phyloP scores from a whole-genome alignment of 2,888 invertebrate genomes.

The Epinotia ramella region DNA sequence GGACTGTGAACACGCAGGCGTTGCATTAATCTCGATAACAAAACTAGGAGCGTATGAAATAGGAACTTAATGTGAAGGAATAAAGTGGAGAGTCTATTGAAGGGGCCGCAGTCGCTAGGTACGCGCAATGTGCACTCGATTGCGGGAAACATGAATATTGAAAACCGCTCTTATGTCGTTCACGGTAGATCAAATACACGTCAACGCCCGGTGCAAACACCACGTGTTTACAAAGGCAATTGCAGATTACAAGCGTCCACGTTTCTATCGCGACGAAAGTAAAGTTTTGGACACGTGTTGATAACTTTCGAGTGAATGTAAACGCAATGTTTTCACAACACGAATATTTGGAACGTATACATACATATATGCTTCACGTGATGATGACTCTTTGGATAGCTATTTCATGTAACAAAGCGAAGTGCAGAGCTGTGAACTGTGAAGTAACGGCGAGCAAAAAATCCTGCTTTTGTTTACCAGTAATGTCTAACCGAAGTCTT shows the following conservation, averaged over 20 bases:
- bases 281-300: slow-evolving; percentile 66
- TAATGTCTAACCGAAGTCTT: slow-evolving; percentile 7
- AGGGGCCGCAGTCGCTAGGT: slow-evolving; percentile 54
- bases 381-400: background rate
- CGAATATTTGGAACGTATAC: slow-evolving; percentile 38
- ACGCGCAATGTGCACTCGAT: slow-evolving; percentile 77
- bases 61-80: slow-evolving; percentile 59
- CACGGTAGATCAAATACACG: slow-evolving; percentile 70
- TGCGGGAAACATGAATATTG: slow-evolving; percentile 74
- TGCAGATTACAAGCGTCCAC: slow-evolving; percentile 68
- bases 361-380: no score
- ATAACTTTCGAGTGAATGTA: slow-evolving; percentile 63
- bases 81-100: slow-evolving; percentile 68
- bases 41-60: slow-evolving; percentile 59
- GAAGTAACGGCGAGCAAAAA: slow-evolving; percentile 12
- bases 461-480: slow-evolving; percentile 4
- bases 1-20: slow-evolving; percentile 55
- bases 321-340: slow-evolving; percentile 32
- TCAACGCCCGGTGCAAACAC: slow-evolving; percentile 62
- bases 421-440: background rate
- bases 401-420: slow-evolving; percentile 11
- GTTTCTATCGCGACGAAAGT: slow-evolving; percentile 55
- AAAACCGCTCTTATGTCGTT: slow-evolving; percentile 79
- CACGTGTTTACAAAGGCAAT: slow-evolving; percentile 79
- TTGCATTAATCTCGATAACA: slow-evolving; percentile 64